phyloP scores from a whole-genome alignment of 1,140 invertebrate genomes.

The Brachionus manjavacas region DNA sequence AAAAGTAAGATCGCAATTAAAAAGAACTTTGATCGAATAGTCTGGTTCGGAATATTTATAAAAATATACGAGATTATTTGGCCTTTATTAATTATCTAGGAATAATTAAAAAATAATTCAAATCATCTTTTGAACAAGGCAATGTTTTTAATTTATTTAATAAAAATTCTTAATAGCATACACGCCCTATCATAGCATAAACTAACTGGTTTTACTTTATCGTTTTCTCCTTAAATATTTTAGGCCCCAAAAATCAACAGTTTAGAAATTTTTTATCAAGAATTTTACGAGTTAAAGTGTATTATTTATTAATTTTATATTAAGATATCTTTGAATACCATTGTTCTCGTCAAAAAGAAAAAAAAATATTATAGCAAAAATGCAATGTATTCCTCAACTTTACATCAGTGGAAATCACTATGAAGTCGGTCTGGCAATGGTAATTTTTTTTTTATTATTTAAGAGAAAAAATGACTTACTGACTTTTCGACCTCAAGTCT shows the following conservation, averaged over 20 bases:
- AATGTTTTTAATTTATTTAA: constrained; percentile 2
- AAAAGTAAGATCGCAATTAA: not conserved
- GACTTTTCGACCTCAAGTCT: too few relatives aligned
- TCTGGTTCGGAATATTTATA: not conserved
- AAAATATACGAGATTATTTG: not conserved
- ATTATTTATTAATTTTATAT: not conserved
- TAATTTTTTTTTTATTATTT: not conserved
- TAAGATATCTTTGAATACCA: not conserved
- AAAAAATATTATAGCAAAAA: not conserved
- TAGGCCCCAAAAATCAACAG: not conserved
- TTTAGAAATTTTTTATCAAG: not conserved
- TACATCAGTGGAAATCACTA: constrained; percentile 29
- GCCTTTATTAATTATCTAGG: not conserved
- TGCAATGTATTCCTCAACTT: constrained; percentile 11
- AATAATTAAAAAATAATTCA: not conserved
- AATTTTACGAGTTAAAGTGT: not conserved
- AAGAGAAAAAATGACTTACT: not conserved
- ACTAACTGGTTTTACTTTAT: not conserved
- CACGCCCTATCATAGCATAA: not conserved
- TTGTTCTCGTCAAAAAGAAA: too few relatives aligned
- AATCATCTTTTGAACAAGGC: not conserved
- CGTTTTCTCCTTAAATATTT: not conserved
- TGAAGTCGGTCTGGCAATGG: not conserved
- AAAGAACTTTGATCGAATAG: not conserved
- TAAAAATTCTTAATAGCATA: not conserved